Base-by-base conservation (phyloP, 2,888 invertebrate genomes). In the Nemoura dubitans region DNA sequence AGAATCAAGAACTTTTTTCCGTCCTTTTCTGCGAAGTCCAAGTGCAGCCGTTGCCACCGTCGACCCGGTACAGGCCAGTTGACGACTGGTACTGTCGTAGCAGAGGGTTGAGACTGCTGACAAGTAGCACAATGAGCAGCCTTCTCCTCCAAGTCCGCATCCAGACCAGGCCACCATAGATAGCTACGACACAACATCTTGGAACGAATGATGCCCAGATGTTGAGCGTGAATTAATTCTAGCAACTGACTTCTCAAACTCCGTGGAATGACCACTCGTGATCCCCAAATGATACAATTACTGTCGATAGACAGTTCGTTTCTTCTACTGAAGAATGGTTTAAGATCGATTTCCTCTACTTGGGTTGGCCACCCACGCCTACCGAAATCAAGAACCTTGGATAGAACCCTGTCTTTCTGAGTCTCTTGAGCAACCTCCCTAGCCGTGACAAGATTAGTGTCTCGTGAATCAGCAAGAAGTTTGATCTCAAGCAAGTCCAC, bases 1-100 rank as follows among this genome's bases (percentile, higher is more conserved):
- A 89, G 36, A 0, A 89, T 84, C 28, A 89, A 83, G 81, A 89
- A 88, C 26, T 88, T 88, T 80, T 87, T 87, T 2, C 89, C 89
- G 83, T 88, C 87, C 16, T 88, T 88, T 76, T 88, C 88, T 0
- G 88, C 88, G 87, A 89, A 89, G 87, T 89, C 89, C 6, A 88
- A 84, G 86, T 89, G 88, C 5, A 89, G 77, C 25, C 89, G 84
- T 84, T 88, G 87, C 87, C 89, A 89, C 7, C 88, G 88, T 85
- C 87, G 88, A 3, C 86, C 85, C 30, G 88, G 86, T 27, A 81
- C 84, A 36, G 88, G 87, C 89, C 89, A 89, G 26, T 87, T 87
- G 78, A 89, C 89, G 26, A 78, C 29, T 26, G 43, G 36, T 25
- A 42, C 88, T 85, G 83, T 86, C 83, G 78, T 43, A 85, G 82